Evolutionary conservation across 2,888 invertebrate genomes (phyloP).

Genomic region (Selenia dentaria): DNA sequence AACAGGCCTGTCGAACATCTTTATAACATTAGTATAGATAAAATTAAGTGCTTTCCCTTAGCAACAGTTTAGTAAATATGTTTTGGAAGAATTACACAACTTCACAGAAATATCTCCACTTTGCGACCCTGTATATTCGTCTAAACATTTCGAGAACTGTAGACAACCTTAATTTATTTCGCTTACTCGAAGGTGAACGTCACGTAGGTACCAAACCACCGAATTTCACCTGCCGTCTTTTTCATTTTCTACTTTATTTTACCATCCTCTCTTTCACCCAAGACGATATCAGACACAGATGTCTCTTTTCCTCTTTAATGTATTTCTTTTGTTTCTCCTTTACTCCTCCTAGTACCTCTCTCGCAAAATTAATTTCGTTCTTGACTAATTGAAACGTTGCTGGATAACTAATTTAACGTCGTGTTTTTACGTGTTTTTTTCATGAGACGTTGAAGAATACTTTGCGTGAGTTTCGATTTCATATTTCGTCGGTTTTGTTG

Average conservation of each 20-base stretch:
- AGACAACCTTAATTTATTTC: constrained; percentile 4
- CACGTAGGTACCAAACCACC: constrained; percentile 17
- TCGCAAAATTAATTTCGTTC: constrained; percentile 13
- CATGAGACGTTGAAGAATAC: constrained; percentile 4
- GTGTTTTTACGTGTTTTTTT: constrained; percentile 10
- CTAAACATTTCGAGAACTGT: neutral
- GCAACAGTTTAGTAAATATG: neutral
- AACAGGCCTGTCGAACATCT: no score
- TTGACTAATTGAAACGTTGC: constrained; percentile 16
- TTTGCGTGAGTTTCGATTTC: constrained; percentile 7
- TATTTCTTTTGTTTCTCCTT: neutral
- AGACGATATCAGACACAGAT: neutral
- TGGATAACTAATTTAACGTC: constrained; percentile 5
- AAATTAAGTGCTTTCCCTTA: neutral
- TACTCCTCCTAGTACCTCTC: neutral
- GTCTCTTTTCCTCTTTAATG: neutral
- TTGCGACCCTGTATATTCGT: neutral
- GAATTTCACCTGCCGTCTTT: constrained; percentile 11
- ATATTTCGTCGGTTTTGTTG: no score
- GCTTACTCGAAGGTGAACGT: constrained; percentile 5
- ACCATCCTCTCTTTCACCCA: neutral
- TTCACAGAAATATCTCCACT: no score
- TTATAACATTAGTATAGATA: no score
- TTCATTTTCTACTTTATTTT: neutral
- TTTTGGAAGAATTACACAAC: no score